Conservation (phyloP, 2,888 invertebrate genomes). For the Orchesellides sinensis region DNA sequence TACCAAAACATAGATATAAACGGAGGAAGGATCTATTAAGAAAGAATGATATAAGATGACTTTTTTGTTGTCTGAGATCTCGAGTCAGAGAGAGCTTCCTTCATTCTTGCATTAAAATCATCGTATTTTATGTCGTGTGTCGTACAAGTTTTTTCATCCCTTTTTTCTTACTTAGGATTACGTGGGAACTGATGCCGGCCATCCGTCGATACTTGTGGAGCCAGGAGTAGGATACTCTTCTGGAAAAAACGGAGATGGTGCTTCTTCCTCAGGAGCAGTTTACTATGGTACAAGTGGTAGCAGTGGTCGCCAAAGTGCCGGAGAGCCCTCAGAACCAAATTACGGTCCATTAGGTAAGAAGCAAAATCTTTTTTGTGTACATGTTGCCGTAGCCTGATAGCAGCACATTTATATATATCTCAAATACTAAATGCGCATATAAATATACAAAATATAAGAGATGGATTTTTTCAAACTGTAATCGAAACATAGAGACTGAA, state of each 20-base stretch:
- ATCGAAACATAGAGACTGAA: too few relatives aligned
- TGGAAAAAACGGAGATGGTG: conserved; percentile 49
- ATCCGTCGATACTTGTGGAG: conserved; percentile 67
- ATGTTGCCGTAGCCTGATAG: not conserved
- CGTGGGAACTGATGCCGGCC: conserved; percentile 68
- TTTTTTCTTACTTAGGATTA: conserved; percentile 67
- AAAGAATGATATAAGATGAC: too few relatives aligned
- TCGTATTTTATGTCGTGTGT: conserved; percentile 49
- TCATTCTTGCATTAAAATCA: too few relatives aligned
- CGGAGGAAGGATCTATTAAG: too few relatives aligned
- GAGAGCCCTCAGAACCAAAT: conserved; percentile 70
- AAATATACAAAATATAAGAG: conserved; percentile 14
- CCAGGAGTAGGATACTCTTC: conserved; percentile 26
- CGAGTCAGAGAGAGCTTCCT: not conserved
- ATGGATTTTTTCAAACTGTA: too few relatives aligned
- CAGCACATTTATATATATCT: not conserved
- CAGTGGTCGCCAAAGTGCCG: conserved; percentile 68
- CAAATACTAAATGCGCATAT: not conserved
- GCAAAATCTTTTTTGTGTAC: not conserved
- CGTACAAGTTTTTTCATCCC: not conserved
- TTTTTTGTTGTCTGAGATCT: not conserved
- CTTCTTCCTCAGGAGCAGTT: conserved; percentile 10
- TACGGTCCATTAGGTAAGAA: conserved; percentile 72
- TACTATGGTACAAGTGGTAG: conserved; percentile 27
- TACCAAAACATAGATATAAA: too few relatives aligned